A percentile compares a stretch with the other conserved stretches of the same genome.
Evolutionary conservation across 2,113 vertebrate species (phyloP).

Genomic region (Galeopterus variegatus): DNA sequence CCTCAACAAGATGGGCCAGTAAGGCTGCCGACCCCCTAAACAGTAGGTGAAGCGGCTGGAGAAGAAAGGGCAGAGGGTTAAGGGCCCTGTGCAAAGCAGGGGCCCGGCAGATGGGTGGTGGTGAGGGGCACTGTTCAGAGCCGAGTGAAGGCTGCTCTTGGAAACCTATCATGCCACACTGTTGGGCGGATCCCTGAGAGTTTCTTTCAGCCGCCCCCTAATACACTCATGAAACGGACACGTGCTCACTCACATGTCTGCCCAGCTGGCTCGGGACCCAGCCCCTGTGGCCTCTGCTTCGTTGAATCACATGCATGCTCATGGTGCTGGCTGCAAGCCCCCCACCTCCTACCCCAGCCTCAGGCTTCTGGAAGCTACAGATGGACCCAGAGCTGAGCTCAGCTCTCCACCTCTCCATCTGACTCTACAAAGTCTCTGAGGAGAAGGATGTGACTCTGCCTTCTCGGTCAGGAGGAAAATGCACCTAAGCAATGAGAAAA

Average conservation of each 20-base stretch:
- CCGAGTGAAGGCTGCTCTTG: neutral
- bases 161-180: neutral
- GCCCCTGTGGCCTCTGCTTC: neutral
- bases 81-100: neutral
- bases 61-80: neutral
- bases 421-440: neutral
- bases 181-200: accelerated
- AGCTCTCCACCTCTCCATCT: neutral
- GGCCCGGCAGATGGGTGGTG: neutral
- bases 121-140: neutral
- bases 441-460: neutral
- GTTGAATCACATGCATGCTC: accelerated
- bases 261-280: neutral
- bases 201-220: neutral
- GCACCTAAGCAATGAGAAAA: neutral
- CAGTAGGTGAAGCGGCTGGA: neutral
- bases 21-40: neutral
- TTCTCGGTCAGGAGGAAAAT: neutral
- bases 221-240: neutral
- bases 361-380: neutral
- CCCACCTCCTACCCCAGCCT: neutral
- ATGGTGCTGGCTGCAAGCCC: neutral
- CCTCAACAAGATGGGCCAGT: neutral
- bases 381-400: neutral
- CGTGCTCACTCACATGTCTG: neutral